Evolutionary conservation across 2,113 vertebrate species (phyloP), one percentile per base, ranked within the genome.

Genomic region (Tachuris rubrigastra): DNA sequence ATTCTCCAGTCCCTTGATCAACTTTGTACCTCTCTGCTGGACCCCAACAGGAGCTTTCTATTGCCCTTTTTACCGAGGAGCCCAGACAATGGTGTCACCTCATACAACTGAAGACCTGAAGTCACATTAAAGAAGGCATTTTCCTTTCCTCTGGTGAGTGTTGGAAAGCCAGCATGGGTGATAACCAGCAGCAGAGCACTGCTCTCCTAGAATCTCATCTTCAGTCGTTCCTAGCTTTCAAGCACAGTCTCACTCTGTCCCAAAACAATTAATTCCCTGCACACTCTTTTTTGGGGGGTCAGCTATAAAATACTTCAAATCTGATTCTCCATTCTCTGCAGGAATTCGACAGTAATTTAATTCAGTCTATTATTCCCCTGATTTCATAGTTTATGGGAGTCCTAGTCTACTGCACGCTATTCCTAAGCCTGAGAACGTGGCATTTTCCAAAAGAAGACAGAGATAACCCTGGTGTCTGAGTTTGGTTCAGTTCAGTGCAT

Each of bases 151-250:
- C 62, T 74, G 35, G 28, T 2, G 5, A 50, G 58, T 30, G 20
- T 10, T 83, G 41, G 27, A 85, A 60, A 78, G 15, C 25, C 2
- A 24, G 5, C 5, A 33, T 4, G 2, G 14, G 14, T 44, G 8
- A 47, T 2, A 7, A 44, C 5, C 24, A 82, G 41, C 0, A 4
- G 44, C 8, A 53, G 21, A 65, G 28, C 1, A 1, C 25, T 55
- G 13, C 15, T 84, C 5, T 83, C 10, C 16, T 59, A 30, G 8
- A 74, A 89, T n/a, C 13, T 74, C 65, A 86, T 14, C 5, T 60
- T 82, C n/a, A 28, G 17, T n/a, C 5, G 3, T 31, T 78, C 12
- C 44, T 17, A n/a, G 5, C 39, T 58, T 91, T 56, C 31, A 85
- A 49, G 19, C 3, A 8, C 20, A 59, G 13, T 12, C 20, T 71